Percentiles rank a stretch among this genome's conserved stretches.
phyloP scores from a whole-genome alignment of 2,797 vertebrate species.

The Craterocephalus amniculus region DNA sequence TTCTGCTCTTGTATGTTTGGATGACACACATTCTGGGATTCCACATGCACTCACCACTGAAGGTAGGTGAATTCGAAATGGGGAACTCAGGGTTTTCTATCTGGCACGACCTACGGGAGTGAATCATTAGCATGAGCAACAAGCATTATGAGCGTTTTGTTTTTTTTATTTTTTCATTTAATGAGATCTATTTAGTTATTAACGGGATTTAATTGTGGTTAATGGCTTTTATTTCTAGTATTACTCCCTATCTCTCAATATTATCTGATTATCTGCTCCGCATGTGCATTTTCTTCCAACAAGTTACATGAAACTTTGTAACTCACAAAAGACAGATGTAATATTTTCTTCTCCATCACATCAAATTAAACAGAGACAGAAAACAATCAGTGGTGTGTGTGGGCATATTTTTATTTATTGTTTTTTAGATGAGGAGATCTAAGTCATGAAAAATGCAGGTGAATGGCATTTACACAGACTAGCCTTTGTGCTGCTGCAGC shows the following conservation, averaged over 20 bases:
- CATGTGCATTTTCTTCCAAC: constrained; percentile 3
- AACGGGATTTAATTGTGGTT: neutral
- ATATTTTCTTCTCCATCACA: constrained; percentile 6
- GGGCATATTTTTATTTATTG: no score
- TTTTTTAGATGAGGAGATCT: constrained; percentile 40
- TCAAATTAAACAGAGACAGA: constrained; percentile 31
- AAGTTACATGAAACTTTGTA: constrained; percentile 2
- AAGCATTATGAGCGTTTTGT: constrained; percentile 8
- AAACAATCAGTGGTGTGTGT: neutral
- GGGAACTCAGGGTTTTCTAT: constrained; percentile 40
- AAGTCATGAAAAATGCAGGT: constrained; percentile 55
- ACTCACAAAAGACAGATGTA: constrained; percentile 3
- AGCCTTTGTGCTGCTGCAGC: constrained; percentile 55
- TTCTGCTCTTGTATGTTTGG: constrained; percentile 26
- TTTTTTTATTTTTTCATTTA: neutral
- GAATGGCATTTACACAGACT: constrained; percentile 55
- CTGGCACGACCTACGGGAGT: constrained; percentile 19
- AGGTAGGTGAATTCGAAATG: constrained; percentile 38
- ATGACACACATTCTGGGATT: constrained; percentile 33
- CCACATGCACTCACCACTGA: constrained; percentile 46
- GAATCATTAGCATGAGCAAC: constrained; percentile 24
- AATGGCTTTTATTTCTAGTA: constrained; percentile 16
- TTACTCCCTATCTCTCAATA: constrained; percentile 9
- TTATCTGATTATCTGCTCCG: constrained; percentile 21
- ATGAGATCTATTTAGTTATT: constrained; percentile 9